These are phyloP conservation scores for Plectus sambesii DNA, from an alignment of 1,140 invertebrate species.

Conservation along the genomic window DNA sequence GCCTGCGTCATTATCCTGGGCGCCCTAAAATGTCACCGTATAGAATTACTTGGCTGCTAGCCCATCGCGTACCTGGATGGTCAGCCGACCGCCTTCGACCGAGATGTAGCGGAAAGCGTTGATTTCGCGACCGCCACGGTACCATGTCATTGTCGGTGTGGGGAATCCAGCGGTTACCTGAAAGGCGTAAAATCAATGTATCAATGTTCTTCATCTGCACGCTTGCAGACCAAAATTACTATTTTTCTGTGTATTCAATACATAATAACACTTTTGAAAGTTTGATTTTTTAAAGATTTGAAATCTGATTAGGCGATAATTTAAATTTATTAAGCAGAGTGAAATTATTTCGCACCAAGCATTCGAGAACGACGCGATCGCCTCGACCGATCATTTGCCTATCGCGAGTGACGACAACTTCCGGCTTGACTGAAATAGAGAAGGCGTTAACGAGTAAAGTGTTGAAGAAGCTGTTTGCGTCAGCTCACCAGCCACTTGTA, in stretches of 20 bases:
- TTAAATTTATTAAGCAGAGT: too few relatives aligned
- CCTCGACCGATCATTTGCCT: constrained; percentile 44
- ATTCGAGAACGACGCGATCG: constrained; percentile 33
- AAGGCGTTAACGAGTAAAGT: constrained; percentile 12
- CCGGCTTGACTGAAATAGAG: constrained; percentile 45
- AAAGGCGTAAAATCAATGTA: too few relatives aligned
- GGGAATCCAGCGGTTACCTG: constrained; percentile 47
- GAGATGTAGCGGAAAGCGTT: constrained; percentile 15
- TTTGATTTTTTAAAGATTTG: too few relatives aligned
- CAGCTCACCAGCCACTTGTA: constrained; percentile 29
- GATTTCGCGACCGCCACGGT: constrained; percentile 44
- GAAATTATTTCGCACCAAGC: too few relatives aligned
- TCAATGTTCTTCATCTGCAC: too few relatives aligned
- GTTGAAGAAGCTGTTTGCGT: too few relatives aligned
- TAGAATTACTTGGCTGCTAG: constrained; percentile 1
- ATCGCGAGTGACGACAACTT: constrained; percentile 42
- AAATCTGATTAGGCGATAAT: too few relatives aligned
- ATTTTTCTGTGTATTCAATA: too few relatives aligned
- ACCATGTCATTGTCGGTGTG: constrained; percentile 48
- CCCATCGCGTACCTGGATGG: constrained; percentile 9
- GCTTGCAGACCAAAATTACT: too few relatives aligned
- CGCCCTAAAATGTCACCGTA: constrained; percentile 22
- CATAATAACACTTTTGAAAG: too few relatives aligned
- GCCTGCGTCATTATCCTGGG: constrained; percentile 42
- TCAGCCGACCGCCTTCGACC: constrained; percentile 22